Percentiles rank a stretch among this genome's conserved stretches.
Conservation (phyloP, 2,888 invertebrate genomes). For the Ophioninae sp. region DNA sequence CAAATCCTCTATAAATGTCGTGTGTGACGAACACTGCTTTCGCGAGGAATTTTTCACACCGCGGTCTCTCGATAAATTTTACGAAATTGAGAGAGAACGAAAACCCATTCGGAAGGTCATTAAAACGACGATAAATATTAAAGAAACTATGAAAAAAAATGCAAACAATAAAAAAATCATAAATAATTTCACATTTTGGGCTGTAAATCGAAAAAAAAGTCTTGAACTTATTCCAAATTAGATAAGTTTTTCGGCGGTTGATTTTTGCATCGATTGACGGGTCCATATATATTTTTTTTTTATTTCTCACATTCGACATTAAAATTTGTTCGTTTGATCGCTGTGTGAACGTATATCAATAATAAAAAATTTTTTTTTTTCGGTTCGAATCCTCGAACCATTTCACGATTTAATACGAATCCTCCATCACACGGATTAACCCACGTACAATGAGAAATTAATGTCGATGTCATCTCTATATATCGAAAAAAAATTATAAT, state of each 20-base stretch:
- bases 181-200: slow-evolving; percentile 28
- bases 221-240: slow-evolving; percentile 2
- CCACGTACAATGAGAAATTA: slow-evolving; percentile 52
- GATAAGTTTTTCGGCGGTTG: slow-evolving; percentile 18
- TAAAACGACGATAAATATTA: not conserved
- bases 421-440: slow-evolving; percentile 56
- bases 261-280: slow-evolving; percentile 28
- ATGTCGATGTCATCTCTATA: slow-evolving; percentile 57
- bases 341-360: slow-evolving; percentile 54
- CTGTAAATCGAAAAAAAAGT: slow-evolving; percentile 47
- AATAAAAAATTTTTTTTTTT: slow-evolving; percentile 24
- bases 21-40: slow-evolving; percentile 74
- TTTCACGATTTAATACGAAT: slow-evolving; percentile 59
- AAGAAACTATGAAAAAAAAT: slow-evolving; percentile 32
- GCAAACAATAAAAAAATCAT: not conserved
- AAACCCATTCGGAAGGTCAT: slow-evolving; percentile 24
- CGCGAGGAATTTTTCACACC: slow-evolving; percentile 67
- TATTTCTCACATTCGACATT: slow-evolving; percentile 12
- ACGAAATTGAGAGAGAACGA: slow-evolving; percentile 1
- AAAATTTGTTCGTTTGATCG: slow-evolving; percentile 48
- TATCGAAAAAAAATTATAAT: slow-evolving; percentile 20
- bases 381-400: slow-evolving; percentile 55
- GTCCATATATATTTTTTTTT: slow-evolving; percentile 1
- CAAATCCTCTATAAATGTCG: slow-evolving; percentile 79
- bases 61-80: slow-evolving; percentile 57